A percentile compares a stretch with the other conserved stretches of the same genome.
phyloP scores from a whole-genome alignment of 1,140 invertebrate species.

The Drosophila biarmipes region DNA sequence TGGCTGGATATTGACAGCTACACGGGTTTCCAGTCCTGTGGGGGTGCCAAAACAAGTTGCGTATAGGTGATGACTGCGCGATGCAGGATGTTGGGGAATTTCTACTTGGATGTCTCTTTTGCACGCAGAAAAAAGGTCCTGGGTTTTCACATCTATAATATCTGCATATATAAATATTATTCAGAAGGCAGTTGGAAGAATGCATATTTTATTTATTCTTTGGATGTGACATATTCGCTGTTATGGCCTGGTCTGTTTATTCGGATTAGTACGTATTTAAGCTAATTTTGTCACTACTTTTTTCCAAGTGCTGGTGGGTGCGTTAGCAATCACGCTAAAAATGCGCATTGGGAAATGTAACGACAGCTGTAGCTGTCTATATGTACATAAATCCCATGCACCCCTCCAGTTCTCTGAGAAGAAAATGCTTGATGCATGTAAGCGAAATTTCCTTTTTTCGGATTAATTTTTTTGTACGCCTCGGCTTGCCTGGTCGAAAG shows the following conservation, averaged over 20 bases:
- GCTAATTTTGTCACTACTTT: neutral
- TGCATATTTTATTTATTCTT: too few relatives aligned
- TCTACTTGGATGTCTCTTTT: neutral
- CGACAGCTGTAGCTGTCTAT: slow-evolving; percentile 68
- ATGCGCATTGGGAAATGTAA: slow-evolving; percentile 71
- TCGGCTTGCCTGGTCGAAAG: slow-evolving; percentile 37
- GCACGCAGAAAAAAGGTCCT: slow-evolving; percentile 7
- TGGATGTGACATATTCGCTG: too few relatives aligned
- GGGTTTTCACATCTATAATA: too few relatives aligned
- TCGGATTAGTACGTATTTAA: neutral
- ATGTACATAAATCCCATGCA: slow-evolving; percentile 3
- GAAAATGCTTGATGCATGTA: slow-evolving; percentile 45
- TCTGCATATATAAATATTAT: too few relatives aligned
- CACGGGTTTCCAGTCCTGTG: slow-evolving; percentile 44
- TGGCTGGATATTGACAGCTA: slow-evolving; percentile 65
- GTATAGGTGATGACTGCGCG: slow-evolving; percentile 17
- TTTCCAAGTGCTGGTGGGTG: slow-evolving; percentile 13
- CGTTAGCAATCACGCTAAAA: slow-evolving; percentile 70
- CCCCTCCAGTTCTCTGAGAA: neutral
- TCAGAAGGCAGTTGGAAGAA: too few relatives aligned
- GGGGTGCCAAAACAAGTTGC: slow-evolving; percentile 41
- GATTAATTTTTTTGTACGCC: slow-evolving; percentile 54
- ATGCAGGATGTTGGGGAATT: slow-evolving; percentile 5
- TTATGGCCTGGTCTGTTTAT: too few relatives aligned
- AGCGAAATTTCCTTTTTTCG: slow-evolving; percentile 42